phyloP scores from a whole-genome alignment of 2,113 vertebrate species.

The Hyperopisus bebe region DNA sequence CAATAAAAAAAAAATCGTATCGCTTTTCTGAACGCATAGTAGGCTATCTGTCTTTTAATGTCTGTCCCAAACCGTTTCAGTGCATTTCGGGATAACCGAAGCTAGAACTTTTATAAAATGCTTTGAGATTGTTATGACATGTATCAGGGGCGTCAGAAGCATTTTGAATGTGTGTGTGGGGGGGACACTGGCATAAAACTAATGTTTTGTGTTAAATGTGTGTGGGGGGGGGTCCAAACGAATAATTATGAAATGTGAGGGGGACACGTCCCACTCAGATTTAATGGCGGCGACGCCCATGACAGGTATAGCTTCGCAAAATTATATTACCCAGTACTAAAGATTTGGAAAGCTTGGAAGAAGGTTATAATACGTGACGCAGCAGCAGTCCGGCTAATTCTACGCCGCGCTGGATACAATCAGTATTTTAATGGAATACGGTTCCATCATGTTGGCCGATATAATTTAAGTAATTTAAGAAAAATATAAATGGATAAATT shows the following conservation, averaged over 20 bases:
- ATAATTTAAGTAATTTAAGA: background rate
- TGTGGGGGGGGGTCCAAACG: too few species aligned
- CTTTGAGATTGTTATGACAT: background rate
- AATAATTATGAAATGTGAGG: too few species aligned
- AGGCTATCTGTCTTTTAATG: background rate
- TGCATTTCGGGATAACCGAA: background rate
- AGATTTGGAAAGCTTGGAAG: too few species aligned
- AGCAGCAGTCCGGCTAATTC: background rate
- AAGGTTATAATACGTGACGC: background rate
- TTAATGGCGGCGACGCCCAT: background rate
- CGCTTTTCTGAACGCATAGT: background rate
- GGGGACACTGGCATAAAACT: too few species aligned
- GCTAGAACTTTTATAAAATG: background rate
- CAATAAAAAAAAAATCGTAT: background rate
- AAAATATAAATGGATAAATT: background rate
- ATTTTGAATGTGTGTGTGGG: too few species aligned
- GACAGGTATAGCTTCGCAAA: background rate
- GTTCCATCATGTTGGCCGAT: background rate
- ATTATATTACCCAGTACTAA: background rate
- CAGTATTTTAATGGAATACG: background rate
- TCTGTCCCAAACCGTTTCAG: background rate
- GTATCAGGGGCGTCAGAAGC: too few species aligned
- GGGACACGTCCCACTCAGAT: too few species aligned
- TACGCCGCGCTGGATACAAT: background rate
- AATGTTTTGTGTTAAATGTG: too few species aligned